These are phyloP conservation scores for Lutjanus erythropterus DNA, from an alignment of 2,113 vertebrate species.

Conservation along the genomic window DNA sequence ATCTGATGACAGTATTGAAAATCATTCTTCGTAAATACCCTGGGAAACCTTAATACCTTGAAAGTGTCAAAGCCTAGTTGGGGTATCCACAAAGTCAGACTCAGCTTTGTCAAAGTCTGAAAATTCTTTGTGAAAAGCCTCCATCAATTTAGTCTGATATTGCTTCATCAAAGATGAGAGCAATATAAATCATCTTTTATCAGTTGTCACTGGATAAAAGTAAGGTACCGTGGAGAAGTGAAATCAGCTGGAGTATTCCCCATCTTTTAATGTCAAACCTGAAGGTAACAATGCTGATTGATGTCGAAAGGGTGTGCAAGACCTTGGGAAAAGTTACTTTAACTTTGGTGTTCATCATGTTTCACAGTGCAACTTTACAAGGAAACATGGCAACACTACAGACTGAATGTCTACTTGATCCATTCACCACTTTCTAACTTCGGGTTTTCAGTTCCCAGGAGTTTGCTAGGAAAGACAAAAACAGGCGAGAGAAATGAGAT, in stretches of 20 bases:
- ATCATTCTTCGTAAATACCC: no score
- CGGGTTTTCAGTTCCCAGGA: conserved; percentile 40
- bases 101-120: conserved; percentile 8
- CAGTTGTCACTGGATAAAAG: conserved; percentile 61
- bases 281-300: conserved; percentile 54
- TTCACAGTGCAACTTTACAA: conserved; percentile 46
- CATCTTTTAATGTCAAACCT: conserved; percentile 50
- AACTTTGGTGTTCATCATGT: conserved; percentile 53
- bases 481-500: conserved; percentile 50
- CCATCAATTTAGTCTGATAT: conserved; percentile 30
- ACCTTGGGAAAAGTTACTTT: conserved; percentile 62
- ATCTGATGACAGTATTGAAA: no score
- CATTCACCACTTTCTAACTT: conserved; percentile 10
- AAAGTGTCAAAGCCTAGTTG: no score
- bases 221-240: conserved; percentile 40
- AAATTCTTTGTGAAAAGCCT: conserved; percentile 13
- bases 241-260: conserved; percentile 52
- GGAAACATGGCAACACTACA: conserved; percentile 22
- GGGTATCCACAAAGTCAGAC: neutral
- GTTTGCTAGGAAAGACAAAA: conserved; percentile 45
- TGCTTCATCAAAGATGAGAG: conserved; percentile 58
- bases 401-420: conserved; percentile 30
- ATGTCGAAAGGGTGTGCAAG: conserved; percentile 52
- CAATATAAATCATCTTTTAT: conserved; percentile 56
- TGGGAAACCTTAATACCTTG: no score